Evolutionary conservation across 2,113 vertebrate species (phyloP).

Genomic region (Vulpes ferrilata): DNA sequence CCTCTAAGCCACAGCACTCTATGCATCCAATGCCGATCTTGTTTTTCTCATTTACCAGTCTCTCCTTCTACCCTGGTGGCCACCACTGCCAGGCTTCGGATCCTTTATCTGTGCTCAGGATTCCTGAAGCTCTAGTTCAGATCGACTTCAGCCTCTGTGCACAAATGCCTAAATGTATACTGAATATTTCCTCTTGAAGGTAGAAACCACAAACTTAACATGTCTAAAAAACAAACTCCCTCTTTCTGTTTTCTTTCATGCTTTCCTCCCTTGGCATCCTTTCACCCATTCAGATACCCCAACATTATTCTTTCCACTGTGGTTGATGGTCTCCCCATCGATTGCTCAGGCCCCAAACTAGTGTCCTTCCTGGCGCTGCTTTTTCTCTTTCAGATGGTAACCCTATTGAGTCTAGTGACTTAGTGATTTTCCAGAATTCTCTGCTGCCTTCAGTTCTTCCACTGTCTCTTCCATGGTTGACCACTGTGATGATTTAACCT

Average conservation of each 20-base stretch:
- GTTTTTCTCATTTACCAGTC: background rate
- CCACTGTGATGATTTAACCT: background rate
- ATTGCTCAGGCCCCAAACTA: fast-evolving
- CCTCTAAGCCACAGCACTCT: fast-evolving
- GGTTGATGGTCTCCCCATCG: background rate
- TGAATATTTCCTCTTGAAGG: background rate
- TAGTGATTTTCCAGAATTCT: background rate
- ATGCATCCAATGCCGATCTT: fast-evolving
- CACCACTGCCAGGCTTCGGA: background rate
- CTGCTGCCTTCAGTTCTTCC: background rate
- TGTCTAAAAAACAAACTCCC: background rate
- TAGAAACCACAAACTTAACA: background rate
- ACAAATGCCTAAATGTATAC: background rate
- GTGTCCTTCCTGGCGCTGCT: background rate
- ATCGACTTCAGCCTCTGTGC: background rate
- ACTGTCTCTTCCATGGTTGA: background rate
- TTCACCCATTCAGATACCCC: background rate
- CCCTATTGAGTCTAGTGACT: background rate
- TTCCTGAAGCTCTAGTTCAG: background rate
- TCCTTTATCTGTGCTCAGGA: background rate
- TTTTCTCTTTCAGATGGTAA: background rate
- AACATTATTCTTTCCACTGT: background rate
- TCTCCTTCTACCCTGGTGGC: too few species aligned
- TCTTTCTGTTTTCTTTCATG: background rate
- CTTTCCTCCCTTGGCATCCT: background rate